Conservation (phyloP, 2,888 invertebrate species). For the Sabatieria punctata region DNA sequence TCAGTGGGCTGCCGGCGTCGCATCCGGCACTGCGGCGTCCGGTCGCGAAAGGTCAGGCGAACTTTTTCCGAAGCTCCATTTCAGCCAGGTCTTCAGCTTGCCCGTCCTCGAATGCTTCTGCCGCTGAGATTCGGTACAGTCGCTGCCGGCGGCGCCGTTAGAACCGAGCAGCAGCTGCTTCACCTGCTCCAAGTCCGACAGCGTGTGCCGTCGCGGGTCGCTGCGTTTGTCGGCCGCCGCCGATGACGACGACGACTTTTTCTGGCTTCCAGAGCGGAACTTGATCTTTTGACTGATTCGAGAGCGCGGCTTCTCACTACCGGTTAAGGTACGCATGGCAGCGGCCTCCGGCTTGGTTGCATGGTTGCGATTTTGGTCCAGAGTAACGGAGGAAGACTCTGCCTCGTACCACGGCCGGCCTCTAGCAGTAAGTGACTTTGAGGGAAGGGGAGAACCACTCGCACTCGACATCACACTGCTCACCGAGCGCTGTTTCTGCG, state of each 20-base stretch:
- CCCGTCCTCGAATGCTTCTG: not conserved
- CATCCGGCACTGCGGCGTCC: too few species aligned
- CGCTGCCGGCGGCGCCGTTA: not conserved
- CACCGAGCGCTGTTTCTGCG: too few species aligned
- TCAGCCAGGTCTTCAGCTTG: conserved; percentile 2
- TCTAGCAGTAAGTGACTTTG: not conserved
- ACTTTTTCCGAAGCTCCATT: not conserved
- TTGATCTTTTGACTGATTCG: conserved; percentile 20
- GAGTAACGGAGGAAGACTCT: not conserved
- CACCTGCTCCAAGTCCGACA: conserved; percentile 18
- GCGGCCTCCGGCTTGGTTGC: not conserved
- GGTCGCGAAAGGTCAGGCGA: conserved; percentile 2
- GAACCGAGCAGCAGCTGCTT: conserved; percentile 1
- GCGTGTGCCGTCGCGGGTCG: conserved; percentile 19
- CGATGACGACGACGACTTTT: not conserved
- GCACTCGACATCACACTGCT: too few species aligned
- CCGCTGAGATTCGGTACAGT: not conserved
- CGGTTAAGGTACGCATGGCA: not conserved
- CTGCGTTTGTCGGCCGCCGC: conserved; percentile 9
- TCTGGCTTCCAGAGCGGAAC: conserved; percentile 8
- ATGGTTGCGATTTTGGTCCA: not conserved
- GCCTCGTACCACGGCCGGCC: not conserved
- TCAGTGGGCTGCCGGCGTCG: too few species aligned
- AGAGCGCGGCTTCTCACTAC: not conserved
- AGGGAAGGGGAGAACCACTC: too few species aligned